Evolutionary conservation across 2,888 invertebrate species (phyloP).

Genomic region (Drosophila barbarae): DNA sequence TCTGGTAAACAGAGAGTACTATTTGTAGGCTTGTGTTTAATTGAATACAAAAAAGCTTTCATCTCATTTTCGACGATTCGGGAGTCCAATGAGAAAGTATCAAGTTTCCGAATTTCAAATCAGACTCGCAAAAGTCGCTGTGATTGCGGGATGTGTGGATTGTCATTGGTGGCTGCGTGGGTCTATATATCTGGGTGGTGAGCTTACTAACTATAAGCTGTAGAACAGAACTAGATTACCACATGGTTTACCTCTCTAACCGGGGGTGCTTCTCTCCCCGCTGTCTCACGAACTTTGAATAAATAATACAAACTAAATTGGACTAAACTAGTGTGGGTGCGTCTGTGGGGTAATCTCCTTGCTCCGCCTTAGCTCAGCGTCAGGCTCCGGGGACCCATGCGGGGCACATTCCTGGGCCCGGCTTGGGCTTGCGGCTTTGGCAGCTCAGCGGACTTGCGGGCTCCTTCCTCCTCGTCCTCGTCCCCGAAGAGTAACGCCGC

Average conservation of each 20-base stretch:
- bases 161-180: constrained; percentile 52
- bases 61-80: constrained; percentile 75
- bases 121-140: constrained; percentile 78
- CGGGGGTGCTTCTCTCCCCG: constrained; percentile 1
- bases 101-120: constrained; percentile 69
- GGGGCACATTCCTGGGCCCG: constrained; percentile 72
- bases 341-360: constrained; percentile 3
- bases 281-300: constrained; percentile 46
- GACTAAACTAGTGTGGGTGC: constrained; percentile 44
- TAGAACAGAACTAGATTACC: constrained; percentile 55
- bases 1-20: constrained; percentile 24
- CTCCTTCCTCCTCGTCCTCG: constrained; percentile 64
- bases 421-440: constrained; percentile 54
- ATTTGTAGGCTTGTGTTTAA: constrained; percentile 39
- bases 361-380: constrained; percentile 53
- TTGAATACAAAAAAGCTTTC: constrained; percentile 50
- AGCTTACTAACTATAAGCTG: constrained; percentile 47
- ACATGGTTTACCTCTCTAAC: constrained; percentile 33
- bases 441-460: constrained; percentile 49
- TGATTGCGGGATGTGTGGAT: constrained; percentile 31
- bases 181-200: constrained; percentile 39
- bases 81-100: constrained; percentile 79
- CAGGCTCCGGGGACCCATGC: constrained; percentile 74
- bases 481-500: constrained; percentile 79
- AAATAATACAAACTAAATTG: constrained; percentile 66